Evolutionary conservation across 2,113 vertebrate genomes (phyloP), one percentile per base, ranked within the genome.

Genomic region (Lophotis ruficrista): DNA sequence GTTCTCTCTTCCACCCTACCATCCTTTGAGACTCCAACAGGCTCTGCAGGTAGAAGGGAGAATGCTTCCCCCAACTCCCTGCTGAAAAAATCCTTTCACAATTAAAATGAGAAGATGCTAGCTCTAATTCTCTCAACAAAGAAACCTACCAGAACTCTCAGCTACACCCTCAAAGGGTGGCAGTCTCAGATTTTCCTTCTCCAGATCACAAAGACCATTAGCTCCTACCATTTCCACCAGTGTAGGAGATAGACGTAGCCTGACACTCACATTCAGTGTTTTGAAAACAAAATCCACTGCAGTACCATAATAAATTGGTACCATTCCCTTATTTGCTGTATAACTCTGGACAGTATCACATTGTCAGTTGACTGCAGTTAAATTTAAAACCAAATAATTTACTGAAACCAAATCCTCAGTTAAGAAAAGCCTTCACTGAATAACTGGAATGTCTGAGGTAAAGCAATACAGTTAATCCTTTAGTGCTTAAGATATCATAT

Each of bases 401-500:
- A 87, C 31, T 69, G 64, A 90, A 93, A 83, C 48, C 54, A 83
- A 88, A 94, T 56, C 37, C 2, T 0, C 43, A n/a, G 27, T 70
- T 86, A 73, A 91, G 56, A 83, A 76, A 80, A 78, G 1, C 23
- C 66, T 80, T 76, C 41, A 50, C 50, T 73, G n/a, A 90, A 24
- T 58, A 83, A 93, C 78, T 62, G 60, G 37, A 93, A 92, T 77
- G 35, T 88, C 54, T 81, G 86, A 89, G 56, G 60, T 81, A 92
- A 83, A 88, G 86, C 43, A 90, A 90, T 86, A 75, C 57, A 87
- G 64, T 83, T 89, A 94, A 95, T 90, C 76, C 60, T 92, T 82
- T 38, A 77, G 54, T 89, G 54, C 50, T 77, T 73, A 73, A 56
- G 51, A 73, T 75, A 93, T 47, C 50, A 33, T 51, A 81, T 48